phyloP scores from a whole-genome alignment of 2,888 invertebrate species.

The Beris morrisii region DNA sequence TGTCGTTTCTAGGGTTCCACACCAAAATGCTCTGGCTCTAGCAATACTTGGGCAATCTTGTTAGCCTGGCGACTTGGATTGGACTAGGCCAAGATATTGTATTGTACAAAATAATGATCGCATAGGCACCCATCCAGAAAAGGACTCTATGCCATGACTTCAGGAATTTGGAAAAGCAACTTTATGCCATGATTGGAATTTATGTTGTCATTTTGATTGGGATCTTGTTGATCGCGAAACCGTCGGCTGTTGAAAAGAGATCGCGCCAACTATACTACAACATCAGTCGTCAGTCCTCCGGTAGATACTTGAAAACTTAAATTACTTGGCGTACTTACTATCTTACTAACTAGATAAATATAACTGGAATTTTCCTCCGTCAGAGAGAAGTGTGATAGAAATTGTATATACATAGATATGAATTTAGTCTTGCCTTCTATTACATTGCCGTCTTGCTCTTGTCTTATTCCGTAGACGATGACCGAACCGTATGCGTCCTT shows the following conservation, averaged over 20 bases:
- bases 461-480: conserved; percentile 15
- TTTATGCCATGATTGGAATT: conserved; percentile 29
- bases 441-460: conserved; percentile 28
- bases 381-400: conserved; percentile 7
- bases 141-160: background rate
- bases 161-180: conserved; percentile 20
- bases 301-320: background rate
- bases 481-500: conserved; percentile 1
- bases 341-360: background rate
- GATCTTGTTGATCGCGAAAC: background rate
- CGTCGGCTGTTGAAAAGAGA: conserved; percentile 7
- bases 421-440: conserved; percentile 21
- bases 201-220: conserved; percentile 27
- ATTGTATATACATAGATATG: conserved; percentile 9
- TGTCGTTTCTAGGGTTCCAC: no score
- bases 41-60: no score
- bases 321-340: background rate
- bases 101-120: no score
- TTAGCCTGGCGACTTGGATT: no score
- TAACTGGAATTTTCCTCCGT: background rate
- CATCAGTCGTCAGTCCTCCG: background rate
- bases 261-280: background rate
- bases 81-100: no score
- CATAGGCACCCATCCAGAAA: no score
- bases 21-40: no score